Percentiles rank a stretch among this genome's conserved stretches.
These are phyloP conservation scores for Malurus splendens DNA, from an alignment of 2,797 vertebrate species.

Conservation along the genomic window DNA sequence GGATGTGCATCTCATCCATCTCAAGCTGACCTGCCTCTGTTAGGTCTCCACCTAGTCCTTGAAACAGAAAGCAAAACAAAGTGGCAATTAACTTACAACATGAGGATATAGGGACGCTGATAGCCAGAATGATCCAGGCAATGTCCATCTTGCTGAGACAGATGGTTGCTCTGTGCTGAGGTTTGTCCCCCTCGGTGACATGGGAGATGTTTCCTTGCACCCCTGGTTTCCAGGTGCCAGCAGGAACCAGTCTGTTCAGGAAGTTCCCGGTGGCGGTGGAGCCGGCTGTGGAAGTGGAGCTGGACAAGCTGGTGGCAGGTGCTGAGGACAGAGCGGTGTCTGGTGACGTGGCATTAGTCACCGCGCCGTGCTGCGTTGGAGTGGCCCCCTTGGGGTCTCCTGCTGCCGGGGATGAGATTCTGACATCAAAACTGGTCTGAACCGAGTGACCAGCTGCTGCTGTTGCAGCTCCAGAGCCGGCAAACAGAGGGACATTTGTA, in stretches of 20 bases:
- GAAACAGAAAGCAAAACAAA: background rate
- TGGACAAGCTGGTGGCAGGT: constrained; percentile 48
- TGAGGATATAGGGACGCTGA: constrained; percentile 92
- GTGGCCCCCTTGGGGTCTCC: constrained; percentile 48
- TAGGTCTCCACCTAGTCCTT: background rate
- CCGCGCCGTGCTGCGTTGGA: background rate
- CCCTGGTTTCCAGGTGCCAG: constrained; percentile 81
- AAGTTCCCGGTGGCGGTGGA: constrained; percentile 84
- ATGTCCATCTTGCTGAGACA: constrained; percentile 95
- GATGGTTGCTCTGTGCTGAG: constrained; percentile 81
- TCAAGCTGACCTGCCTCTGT: background rate
- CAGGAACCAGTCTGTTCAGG: constrained; percentile 86
- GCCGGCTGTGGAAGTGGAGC: constrained; percentile 71
- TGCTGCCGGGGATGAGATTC: constrained; percentile 49
- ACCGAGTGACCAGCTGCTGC: constrained; percentile 25
- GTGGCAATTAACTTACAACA: constrained; percentile 87
- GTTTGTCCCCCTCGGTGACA: constrained; percentile 78
- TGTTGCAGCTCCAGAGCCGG: constrained; percentile 49
- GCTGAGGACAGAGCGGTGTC: constrained; percentile 43
- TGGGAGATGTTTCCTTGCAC: constrained; percentile 82
- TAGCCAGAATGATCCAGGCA: constrained; percentile 93
- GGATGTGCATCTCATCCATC: background rate
- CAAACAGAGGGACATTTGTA: constrained; percentile 60
- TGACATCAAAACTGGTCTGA: constrained; percentile 53
- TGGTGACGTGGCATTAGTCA: background rate